phyloP scores from a whole-genome alignment of 2,797 vertebrate genomes.

The Otus scops region DNA sequence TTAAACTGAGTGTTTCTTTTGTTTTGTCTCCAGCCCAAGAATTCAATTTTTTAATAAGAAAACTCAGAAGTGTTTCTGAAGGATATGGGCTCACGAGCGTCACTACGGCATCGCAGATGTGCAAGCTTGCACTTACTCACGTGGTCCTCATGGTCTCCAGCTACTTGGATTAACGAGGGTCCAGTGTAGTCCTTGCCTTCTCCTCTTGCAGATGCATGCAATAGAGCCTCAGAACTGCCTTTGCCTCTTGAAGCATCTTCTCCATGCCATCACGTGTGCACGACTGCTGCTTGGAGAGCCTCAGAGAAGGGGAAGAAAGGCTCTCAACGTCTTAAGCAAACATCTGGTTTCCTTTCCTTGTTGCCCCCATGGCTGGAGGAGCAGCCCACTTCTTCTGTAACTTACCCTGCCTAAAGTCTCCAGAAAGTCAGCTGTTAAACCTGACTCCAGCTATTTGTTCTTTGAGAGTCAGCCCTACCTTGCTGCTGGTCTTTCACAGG shows the following conservation, averaged over 20 bases:
- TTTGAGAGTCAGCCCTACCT: neutral
- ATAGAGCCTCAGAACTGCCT: neutral
- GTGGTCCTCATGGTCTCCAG: neutral
- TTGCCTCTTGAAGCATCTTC: constrained; percentile 2
- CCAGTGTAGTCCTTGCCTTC: neutral
- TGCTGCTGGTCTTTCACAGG: neutral
- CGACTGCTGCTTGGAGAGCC: neutral
- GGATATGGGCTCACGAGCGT: neutral
- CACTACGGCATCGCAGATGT: accelerated
- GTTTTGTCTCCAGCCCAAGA: neutral
- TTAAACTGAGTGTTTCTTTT: neutral
- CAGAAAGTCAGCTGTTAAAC: neutral
- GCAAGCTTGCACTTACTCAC: neutral
- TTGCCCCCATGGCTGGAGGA: neutral
- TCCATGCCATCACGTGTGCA: neutral
- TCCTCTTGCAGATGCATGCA: neutral
- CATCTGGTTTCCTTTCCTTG: neutral
- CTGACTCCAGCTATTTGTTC: neutral
- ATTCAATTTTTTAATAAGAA: constrained; percentile 5
- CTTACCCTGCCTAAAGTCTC: neutral
- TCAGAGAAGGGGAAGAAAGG: neutral
- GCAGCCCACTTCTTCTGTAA: neutral
- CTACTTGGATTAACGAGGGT: neutral
- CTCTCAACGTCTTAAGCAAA: neutral
- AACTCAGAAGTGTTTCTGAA: constrained; percentile 29